Conservation (phyloP, 2,888 invertebrate species). For the Ophion ellenae region DNA sequence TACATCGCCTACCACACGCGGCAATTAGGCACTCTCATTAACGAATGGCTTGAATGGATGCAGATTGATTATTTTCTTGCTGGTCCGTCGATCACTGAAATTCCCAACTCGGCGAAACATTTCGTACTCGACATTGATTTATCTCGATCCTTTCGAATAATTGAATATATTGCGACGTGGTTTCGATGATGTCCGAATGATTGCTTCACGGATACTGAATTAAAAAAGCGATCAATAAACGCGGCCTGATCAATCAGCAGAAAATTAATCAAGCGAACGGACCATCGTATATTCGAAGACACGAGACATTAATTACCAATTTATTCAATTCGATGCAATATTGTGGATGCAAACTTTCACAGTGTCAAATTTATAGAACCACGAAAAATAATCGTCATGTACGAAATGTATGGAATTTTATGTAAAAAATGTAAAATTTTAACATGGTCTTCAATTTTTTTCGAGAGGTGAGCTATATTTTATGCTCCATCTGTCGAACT, state of each 20-base stretch:
- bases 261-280: not conserved
- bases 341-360: too few relatives aligned
- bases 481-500: not conserved
- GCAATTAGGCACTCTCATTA: slow-evolving; percentile 10
- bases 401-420: too few relatives aligned
- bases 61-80: not conserved
- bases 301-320: too few relatives aligned
- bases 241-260: not conserved
- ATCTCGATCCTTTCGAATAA: not conserved
- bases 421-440: too few relatives aligned
- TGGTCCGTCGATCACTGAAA: not conserved
- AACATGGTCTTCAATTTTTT: not conserved
- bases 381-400: too few relatives aligned
- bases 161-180: not conserved
- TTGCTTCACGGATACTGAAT: not conserved
- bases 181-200: not conserved
- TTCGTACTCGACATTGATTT: not conserved
- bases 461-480: not conserved
- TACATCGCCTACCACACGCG: not conserved
- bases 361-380: too few relatives aligned
- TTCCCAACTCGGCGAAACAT: not conserved
- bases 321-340: too few relatives aligned
- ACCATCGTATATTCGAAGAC: too few relatives aligned
- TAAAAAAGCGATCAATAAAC: not conserved
- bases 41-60: not conserved